Evolutionary conservation across 2,888 invertebrate species (phyloP), one percentile per base, ranked within the genome.

Genomic region (Chromoteleia sp.): DNA sequence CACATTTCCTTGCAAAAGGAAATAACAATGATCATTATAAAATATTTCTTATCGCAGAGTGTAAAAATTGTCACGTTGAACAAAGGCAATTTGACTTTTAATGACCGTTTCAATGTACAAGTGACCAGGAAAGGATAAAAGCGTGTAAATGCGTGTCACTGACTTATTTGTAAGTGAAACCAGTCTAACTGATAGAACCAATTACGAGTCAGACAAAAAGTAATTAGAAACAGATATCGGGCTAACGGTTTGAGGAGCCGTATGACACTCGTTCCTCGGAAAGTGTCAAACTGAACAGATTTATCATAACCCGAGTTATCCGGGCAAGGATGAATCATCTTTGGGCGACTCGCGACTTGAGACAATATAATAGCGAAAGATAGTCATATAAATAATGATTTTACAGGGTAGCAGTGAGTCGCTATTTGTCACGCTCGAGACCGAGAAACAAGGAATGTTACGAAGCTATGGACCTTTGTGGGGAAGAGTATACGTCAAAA

Each of bases 301-400:
- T 2, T 56, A 56, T 56, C 36, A 56, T 56, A 36, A 56, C 0
- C 45, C 33, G 33, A 48, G 19, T 19, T 10, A 50, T 29, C 15
- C 6, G 8, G 39, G 14, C 39, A 39, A 2, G 14, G n/a, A 21
- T 36, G 68, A 43, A 36, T 58, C 36, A 70, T 15, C 33, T 36
- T 0, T 25, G 10, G 6, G 4, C 12, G 39, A 10, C 25, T 54
- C 65, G 73, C 48, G 41, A 71, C 41, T 58, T 25, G 45, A 63
- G 73, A 74, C 54, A 67, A 36, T 45, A 58, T 70, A 83, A 74
- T 67, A 76, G 56, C 41, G 67, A 48, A 67, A 36, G 15, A 59
- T 61, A n/a, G 71, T 71, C 71, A 43, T 73, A 81, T 76, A 61
- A 76, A 76, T 76, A 78, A 84, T 79, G 81, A 78, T 77, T 83